Conservation (phyloP, 35 echinoderm and acorn worm species). For the Holothuria glaberrima region DNA sequence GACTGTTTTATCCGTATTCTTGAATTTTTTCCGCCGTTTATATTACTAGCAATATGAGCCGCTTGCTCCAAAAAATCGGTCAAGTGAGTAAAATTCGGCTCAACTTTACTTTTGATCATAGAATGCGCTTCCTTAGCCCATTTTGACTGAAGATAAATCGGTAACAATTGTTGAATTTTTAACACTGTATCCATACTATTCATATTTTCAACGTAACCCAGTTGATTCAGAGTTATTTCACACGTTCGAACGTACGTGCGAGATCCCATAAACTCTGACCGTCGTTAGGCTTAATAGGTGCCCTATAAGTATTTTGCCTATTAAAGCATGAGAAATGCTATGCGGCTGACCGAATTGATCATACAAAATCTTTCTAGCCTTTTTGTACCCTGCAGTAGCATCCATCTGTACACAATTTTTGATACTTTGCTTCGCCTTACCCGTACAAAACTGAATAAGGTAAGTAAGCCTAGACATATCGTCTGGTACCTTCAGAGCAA, state of each 20-base stretch:
- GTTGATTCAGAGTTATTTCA: constrained; percentile 17
- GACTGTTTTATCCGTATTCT: neutral
- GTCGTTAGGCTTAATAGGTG: constrained; percentile 61
- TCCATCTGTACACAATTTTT: constrained; percentile 48
- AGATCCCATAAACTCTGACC: constrained; percentile 55
- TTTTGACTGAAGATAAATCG: constrained; percentile 44
- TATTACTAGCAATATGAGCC: constrained; percentile 34
- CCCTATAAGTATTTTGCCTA: constrained; percentile 31
- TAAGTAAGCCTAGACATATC: constrained; percentile 43
- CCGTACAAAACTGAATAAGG: constrained; percentile 56
- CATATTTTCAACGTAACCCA: constrained; percentile 41
- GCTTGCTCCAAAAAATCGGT: constrained; percentile 52
- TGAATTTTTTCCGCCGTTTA: constrained; percentile 6
- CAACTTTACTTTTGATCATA: constrained; percentile 4
- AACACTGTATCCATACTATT: constrained; percentile 57
- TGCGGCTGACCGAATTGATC: constrained; percentile 46
- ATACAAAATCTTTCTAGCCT: constrained; percentile 25
- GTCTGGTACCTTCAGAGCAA: neutral
- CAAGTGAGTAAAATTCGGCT: constrained; percentile 44
- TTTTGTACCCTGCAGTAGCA: neutral
- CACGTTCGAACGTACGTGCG: constrained; percentile 23
- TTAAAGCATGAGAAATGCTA: neutral
- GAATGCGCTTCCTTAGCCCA: constrained; percentile 58
- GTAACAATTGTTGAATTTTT: constrained; percentile 49
- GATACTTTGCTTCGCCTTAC: constrained; percentile 46